phyloP scores from a whole-genome alignment of 2,797 vertebrate species.

The Xerus rutilus region DNA sequence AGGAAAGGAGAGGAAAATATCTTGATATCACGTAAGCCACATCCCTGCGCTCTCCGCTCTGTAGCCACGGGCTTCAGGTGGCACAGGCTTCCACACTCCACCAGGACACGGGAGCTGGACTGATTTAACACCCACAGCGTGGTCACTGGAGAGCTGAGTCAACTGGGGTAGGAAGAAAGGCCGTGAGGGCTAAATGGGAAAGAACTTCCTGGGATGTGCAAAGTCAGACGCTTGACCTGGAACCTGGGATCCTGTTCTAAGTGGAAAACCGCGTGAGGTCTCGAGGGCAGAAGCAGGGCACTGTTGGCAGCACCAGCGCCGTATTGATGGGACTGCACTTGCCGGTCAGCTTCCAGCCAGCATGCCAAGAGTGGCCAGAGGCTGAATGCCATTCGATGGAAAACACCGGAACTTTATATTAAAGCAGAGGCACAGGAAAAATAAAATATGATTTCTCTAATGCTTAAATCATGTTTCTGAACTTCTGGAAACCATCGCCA shows the following conservation, averaged over 20 bases:
- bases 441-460: too few species aligned
- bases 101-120: background rate
- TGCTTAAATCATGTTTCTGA: background rate
- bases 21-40: background rate
- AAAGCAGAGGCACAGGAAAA: background rate
- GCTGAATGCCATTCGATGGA: background rate
- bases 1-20: background rate
- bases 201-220: too few species aligned
- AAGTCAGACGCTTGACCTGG: background rate
- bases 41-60: too few species aligned
- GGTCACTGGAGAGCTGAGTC: background rate
- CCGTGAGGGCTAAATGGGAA: too few species aligned
- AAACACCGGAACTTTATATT: background rate
- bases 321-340: too few species aligned
- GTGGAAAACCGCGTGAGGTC: background rate
- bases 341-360: background rate
- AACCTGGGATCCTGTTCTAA: background rate
- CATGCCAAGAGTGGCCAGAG: background rate
- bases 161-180: background rate
- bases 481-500: background rate
- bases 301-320: too few species aligned
- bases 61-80: too few species aligned
- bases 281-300: too few species aligned
- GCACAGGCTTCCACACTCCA: background rate
- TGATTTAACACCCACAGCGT: background rate